A percentile compares a stretch with the other conserved stretches of the same genome.
phyloP scores from a whole-genome alignment of 2,797 vertebrate genomes.

The Notolepis coatsorum region DNA sequence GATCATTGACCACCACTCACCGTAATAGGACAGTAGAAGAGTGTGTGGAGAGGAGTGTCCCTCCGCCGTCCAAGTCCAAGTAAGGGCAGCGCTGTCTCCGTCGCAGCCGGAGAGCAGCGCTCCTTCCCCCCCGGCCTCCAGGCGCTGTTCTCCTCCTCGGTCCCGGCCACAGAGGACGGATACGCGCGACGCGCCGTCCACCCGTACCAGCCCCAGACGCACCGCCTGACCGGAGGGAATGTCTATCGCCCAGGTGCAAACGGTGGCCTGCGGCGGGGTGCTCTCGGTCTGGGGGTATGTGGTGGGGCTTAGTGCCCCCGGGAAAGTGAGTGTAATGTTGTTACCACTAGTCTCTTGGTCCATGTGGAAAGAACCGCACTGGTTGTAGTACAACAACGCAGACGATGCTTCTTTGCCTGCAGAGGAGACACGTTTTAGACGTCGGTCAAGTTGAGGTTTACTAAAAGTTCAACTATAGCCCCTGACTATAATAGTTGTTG shows the following conservation, averaged over 20 bases:
- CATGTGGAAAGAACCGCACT: slow-evolving; percentile 55
- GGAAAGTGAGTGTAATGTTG: slow-evolving; percentile 48
- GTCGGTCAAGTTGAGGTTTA: too few species aligned
- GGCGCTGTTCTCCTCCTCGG: background rate
- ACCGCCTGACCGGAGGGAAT: slow-evolving; percentile 45
- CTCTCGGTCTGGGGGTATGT: background rate
- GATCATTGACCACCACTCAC: slow-evolving; percentile 44
- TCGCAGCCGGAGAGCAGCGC: slow-evolving; percentile 54
- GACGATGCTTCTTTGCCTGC: slow-evolving; percentile 59
- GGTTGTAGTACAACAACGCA: slow-evolving; percentile 12
- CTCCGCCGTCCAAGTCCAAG: slow-evolving; percentile 56
- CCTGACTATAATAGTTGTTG: too few species aligned
- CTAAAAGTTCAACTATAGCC: too few species aligned
- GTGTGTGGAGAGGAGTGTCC: slow-evolving; percentile 17
- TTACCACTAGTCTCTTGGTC: slow-evolving; percentile 38
- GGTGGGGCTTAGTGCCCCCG: slow-evolving; percentile 15
- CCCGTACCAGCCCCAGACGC: slow-evolving; percentile 30
- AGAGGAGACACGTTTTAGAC: too few species aligned
- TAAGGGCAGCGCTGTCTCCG: slow-evolving; percentile 52
- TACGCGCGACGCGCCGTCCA: slow-evolving; percentile 43
- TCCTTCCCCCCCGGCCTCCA: slow-evolving; percentile 1
- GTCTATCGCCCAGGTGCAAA: slow-evolving; percentile 65
- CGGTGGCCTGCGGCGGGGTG: background rate
- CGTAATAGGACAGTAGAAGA: slow-evolving; percentile 62
- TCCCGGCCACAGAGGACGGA: slow-evolving; percentile 46